Conservation (phyloP, 2,797 vertebrate species). For the Fratercula arctica region DNA sequence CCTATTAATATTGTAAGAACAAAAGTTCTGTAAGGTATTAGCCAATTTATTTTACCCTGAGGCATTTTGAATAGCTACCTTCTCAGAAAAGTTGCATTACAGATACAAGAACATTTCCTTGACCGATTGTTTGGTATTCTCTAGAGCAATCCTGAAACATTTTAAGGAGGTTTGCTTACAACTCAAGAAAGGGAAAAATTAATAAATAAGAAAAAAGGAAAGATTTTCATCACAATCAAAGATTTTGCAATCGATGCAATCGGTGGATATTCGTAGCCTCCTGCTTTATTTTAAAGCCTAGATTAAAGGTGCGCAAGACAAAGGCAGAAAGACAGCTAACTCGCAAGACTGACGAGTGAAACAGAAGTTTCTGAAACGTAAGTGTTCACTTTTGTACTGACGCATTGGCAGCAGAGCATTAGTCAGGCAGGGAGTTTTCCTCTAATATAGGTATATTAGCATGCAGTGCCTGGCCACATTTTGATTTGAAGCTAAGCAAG, state of each 20-base stretch:
- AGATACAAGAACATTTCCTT: background rate
- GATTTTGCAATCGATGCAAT: background rate
- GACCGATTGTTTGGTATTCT: background rate
- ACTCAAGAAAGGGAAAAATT: background rate
- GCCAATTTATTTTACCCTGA: background rate
- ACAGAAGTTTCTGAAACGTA: background rate
- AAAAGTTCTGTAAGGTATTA: background rate
- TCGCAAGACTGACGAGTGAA: background rate
- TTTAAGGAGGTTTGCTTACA: background rate
- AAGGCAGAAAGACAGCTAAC: background rate
- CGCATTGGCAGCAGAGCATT: background rate
- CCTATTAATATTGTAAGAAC: background rate
- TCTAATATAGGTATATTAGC: background rate
- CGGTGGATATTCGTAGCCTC: background rate
- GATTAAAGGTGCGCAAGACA: background rate
- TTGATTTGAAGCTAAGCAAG: conserved; percentile 7
- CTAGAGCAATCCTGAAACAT: background rate
- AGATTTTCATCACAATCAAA: background rate
- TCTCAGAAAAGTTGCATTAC: background rate
- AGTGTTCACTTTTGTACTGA: background rate
- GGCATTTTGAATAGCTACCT: background rate
- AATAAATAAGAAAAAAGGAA: background rate
- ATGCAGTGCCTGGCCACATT: conserved; percentile 1
- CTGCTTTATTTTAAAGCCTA: background rate
- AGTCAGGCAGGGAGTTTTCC: conserved; percentile 9